Base-by-base conservation (phyloP, 1,140 invertebrate genomes). In the Aleiodes sp. region DNA sequence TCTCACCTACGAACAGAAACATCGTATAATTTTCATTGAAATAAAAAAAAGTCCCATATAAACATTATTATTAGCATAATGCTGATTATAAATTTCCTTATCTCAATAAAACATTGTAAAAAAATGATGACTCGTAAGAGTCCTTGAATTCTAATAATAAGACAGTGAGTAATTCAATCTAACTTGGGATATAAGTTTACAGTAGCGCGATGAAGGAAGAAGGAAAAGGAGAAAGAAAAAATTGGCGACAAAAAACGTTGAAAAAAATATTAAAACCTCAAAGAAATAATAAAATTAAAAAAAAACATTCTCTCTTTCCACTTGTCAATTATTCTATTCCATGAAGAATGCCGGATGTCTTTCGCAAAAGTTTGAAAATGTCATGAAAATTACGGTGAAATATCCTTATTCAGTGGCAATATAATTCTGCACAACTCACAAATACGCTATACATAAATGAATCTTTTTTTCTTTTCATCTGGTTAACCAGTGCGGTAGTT, bases 1-100 rank as follows among this genome's bases (percentile, higher is more conserved):
- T 24, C 96, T 91, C 35, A 98, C 94, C 94, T 96, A 83, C 1
- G n/a, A 78, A 83, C 65, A 62, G 71, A 72, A 75, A n/a, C n/a
- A n/a, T n/a, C n/a, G n/a, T n/a, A n/a, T n/a, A n/a, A n/a, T n/a
- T n/a, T n/a, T n/a, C n/a, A n/a, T n/a, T n/a, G n/a, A 12, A 43
- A 29, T 21, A 6, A n/a, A 37, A 29, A 14, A 19, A 31, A 59
- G 4, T 29, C 12, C 12, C 2, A n/a, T 10, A 14, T 28, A 59
- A 59, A 16, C 9, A 3, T n/a, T n/a, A 33, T 35, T 62, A n/a
- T 31, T 62, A 19, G 8, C 14, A 14, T 62, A 1, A 26, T 35
- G 21, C 4, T 26, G 8, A 62, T 61, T 19, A 63, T 57, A 52
- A 63, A 21, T 63, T 56, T 69, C 26, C 60, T 61, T 31, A 31